Base-by-base conservation (phyloP, 2,113 vertebrate species). In the Pteruthius melanotis region DNA sequence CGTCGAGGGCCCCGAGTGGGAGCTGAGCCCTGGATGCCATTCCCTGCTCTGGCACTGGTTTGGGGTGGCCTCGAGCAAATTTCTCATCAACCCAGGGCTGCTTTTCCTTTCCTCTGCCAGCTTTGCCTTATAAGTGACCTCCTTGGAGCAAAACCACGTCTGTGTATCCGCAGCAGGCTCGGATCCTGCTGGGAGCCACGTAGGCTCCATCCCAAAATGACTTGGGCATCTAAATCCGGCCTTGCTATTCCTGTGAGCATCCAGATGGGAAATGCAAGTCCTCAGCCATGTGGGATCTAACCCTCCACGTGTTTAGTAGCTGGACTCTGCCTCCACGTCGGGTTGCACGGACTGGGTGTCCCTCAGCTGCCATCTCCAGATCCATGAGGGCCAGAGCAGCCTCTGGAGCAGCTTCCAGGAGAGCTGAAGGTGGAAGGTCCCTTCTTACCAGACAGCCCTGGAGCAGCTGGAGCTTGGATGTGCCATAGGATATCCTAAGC, bases 81-180 rank as follows among this genome's bases (percentile, higher is more conserved):
- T 66, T 44, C 78, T 79, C 39, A 69, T 26, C 81, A 44, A 11
- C 78, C 57, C 77, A 18, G 70, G 69, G 93, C 44, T n/a, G 45
- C 90, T 75, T 59, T 33, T 92, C 69, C 84, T 93, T 5, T 17
- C 54, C 77, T 40, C 13, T 87, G 96, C 94, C 89, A 95, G 83
- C 76, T 60, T 66, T 50, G 80, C 92, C 81, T 94, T 90, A 0
- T 40, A 45, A 87, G 84, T 59, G 45, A 60, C 26, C 70, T 82
- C 74, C 70, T 39, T 68, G 92, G 87, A 85, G 92, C 56, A 1
- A n/a, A 70, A 28, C 26, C 65, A 10, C 1, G 44, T 59, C 87
- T 66, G 87, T 17, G 89, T 17, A 4, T 3, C 76, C 50, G 2
- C 40, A 6, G 15, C 1, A 9, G 70, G 65, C 90, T 72, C 28